Base-by-base conservation (phyloP, 2,888 invertebrate species). In the Clistopyga incitator region DNA sequence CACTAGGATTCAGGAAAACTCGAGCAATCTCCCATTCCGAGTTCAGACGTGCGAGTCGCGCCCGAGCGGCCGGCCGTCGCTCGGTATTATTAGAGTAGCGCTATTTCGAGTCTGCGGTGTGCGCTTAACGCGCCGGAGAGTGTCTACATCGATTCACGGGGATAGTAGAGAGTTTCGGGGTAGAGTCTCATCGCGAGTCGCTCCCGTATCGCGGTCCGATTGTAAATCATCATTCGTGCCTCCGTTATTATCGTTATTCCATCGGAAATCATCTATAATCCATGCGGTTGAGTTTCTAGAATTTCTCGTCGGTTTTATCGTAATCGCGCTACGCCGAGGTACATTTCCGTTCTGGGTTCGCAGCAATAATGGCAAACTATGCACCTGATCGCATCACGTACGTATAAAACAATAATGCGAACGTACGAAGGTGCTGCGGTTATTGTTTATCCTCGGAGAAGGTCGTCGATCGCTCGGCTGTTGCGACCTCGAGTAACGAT, bases 41-140 rank as follows among this genome's bases (percentile, higher is more conserved):
- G 72, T 59, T 74, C 72, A 47, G 47, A 74, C 72, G 25, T 61
- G 29, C 59, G 61, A 74, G 61, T 74, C 72, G 59, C 18, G 72
- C 20, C 38, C 38, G 64, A 64, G 38, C n/a, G 64, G 61, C 50
- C 75, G 75, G 52, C 75, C 20, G 50, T 34, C 68, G 68, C 68
- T 64, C 75, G 61, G 61, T 75, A 75, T 75, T 75, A 75, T 75
- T 75, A 75, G 75, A 47, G 47, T 23, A 52, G 64, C 75, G 75
- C 75, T 75, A 75, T 75, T 75, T 75, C 75, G 50, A 75, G 75
- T 75, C 50, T 25, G 20, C 20, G 47, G 45, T 61, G 45, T 61
- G 29, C 50, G 67, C 42, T 47, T 38, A 23, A n/a, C 45, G 47
- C 45, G 25, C 6, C 67, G 42, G 42, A 20, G 45, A 65, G 25